phyloP scores from a whole-genome alignment of 2,888 invertebrate genomes.

The Oasisia sp. region DNA sequence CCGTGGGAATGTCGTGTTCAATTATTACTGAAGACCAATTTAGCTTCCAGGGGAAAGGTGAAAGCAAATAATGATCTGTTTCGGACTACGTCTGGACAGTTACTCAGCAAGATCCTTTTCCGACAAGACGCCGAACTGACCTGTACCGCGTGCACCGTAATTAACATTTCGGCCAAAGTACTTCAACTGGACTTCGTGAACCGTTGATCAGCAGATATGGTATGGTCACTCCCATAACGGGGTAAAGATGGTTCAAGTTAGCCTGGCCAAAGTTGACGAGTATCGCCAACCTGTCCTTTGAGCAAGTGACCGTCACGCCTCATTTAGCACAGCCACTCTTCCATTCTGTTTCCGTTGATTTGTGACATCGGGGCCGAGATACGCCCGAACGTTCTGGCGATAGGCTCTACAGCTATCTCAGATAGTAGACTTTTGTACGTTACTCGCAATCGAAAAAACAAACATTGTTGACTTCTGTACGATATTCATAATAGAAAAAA shows the following conservation, averaged over 20 bases:
- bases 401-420: not conserved
- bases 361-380: not conserved
- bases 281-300: not conserved
- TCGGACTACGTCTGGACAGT: no score
- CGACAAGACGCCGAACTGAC: not conserved
- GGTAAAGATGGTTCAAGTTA: not conserved
- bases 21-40: no score
- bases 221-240: not conserved
- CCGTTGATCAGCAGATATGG: not conserved
- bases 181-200: not conserved
- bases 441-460: not conserved
- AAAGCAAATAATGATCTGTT: no score
- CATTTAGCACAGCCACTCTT: not conserved
- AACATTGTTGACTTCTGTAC: no score
- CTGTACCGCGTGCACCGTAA: not conserved
- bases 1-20: no score
- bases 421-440: slow-evolving; percentile 9
- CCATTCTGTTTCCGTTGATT: not conserved
- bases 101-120: not conserved
- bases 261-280: not conserved
- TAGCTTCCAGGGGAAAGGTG: no score
- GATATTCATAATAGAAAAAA: not conserved
- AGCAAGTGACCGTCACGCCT: not conserved
- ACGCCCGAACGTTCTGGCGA: not conserved
- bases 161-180: not conserved